Percentiles rank a stretch among this genome's conserved stretches.
Conservation (phyloP, 2,113 vertebrate genomes). For the Melozone crissalis region DNA sequence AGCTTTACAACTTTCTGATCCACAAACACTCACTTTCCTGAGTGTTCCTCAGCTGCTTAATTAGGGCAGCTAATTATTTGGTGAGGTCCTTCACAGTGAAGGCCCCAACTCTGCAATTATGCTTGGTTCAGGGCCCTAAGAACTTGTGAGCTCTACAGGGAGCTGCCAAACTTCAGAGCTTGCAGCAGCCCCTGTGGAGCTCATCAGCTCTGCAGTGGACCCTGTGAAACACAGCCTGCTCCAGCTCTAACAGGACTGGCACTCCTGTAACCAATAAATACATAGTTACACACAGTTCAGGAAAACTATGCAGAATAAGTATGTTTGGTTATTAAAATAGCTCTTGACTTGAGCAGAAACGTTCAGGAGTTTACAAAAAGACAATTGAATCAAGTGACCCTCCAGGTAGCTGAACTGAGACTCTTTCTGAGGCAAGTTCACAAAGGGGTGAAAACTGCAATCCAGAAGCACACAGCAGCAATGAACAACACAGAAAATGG, state of each 20-base stretch:
- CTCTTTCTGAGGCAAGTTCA: background rate
- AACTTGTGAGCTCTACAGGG: background rate
- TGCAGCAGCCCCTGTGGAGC: background rate
- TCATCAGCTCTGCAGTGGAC: background rate
- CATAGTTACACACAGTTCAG: background rate
- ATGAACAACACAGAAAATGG: background rate
- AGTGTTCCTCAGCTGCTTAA: background rate
- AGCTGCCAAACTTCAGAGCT: background rate
- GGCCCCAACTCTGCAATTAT: conserved; percentile 7
- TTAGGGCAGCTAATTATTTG: conserved; percentile 41
- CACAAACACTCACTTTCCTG: background rate
- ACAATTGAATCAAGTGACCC: background rate
- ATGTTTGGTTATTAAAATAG: background rate
- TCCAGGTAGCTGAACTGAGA: background rate
- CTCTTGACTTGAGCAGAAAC: background rate
- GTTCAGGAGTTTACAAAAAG: background rate
- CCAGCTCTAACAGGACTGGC: background rate
- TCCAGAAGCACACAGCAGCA: background rate
- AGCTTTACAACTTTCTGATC: background rate
- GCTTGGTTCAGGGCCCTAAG: background rate
- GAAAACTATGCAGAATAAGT: background rate
- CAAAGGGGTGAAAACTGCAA: background rate
- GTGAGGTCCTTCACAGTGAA: background rate
- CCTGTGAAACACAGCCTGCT: too few relatives aligned
- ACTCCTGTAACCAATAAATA: background rate